Evolutionary conservation across 2,888 invertebrate genomes (phyloP).

Genomic region (Thecophora atra): DNA sequence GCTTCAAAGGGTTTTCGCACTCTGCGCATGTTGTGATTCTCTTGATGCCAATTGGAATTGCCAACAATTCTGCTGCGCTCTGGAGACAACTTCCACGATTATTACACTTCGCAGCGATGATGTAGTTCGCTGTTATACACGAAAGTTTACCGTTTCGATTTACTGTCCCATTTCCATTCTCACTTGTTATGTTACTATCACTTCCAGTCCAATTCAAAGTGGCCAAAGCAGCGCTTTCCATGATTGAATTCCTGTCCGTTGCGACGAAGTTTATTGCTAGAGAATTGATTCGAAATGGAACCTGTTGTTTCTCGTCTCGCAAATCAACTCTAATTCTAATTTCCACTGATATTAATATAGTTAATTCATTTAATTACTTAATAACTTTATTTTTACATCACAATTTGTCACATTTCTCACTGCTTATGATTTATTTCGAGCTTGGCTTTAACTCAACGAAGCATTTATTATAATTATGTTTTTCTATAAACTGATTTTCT

Average conservation of each 20-base stretch:
- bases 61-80: conserved; percentile 40
- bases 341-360: too few species aligned
- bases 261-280: conserved; percentile 17
- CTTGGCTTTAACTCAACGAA: too few species aligned
- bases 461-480: too few species aligned
- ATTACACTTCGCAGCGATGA: conserved; percentile 14
- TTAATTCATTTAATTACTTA: too few species aligned
- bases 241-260: conserved; percentile 20
- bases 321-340: too few species aligned
- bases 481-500: too few species aligned
- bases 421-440: too few species aligned
- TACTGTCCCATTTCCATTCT: conserved; percentile 9
- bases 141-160: conserved; percentile 16
- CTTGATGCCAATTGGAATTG: neutral
- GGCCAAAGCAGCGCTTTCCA: conserved; percentile 21
- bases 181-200: conserved; percentile 21
- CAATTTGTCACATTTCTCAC: too few species aligned
- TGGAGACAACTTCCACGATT: conserved; percentile 36
- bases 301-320: too few species aligned
- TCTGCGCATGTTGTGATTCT: conserved; percentile 13
- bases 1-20: conserved; percentile 12
- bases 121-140: conserved; percentile 25
- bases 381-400: too few species aligned
- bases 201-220: conserved; percentile 1
- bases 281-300: conserved; percentile 18